A percentile compares a stretch with the other conserved stretches of the same genome.
Evolutionary conservation across 2,797 vertebrate species (phyloP).

Genomic region (Dallia pectoralis): DNA sequence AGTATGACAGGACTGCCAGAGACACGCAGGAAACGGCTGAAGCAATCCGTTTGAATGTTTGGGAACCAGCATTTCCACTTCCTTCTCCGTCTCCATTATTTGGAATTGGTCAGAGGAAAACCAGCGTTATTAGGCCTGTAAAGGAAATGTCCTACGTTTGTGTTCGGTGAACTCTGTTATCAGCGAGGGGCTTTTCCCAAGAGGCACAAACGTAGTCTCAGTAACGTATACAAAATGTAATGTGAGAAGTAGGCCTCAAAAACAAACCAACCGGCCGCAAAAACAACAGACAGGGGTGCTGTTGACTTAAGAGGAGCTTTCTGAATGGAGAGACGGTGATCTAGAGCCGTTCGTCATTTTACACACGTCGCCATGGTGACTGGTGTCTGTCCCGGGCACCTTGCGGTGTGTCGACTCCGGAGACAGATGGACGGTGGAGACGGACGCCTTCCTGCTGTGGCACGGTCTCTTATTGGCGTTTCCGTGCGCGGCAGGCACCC

Average conservation of each 20-base stretch:
- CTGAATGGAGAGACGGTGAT: slow-evolving; percentile 27
- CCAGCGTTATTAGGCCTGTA: slow-evolving; percentile 58
- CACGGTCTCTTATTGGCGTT: too few relatives aligned
- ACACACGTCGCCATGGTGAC: too few relatives aligned
- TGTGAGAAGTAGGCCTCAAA: background rate
- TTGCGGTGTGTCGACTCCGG: too few relatives aligned
- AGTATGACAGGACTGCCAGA: slow-evolving; percentile 67
- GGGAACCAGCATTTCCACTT: slow-evolving; percentile 70
- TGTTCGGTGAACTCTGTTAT: slow-evolving; percentile 33
- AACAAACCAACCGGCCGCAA: background rate
- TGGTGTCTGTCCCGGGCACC: too few relatives aligned
- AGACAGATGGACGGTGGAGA: too few relatives aligned
- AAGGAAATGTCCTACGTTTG: slow-evolving; percentile 59
- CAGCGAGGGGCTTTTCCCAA: slow-evolving; percentile 1
- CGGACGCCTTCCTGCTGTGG: too few relatives aligned
- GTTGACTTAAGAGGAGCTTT: slow-evolving; percentile 26
- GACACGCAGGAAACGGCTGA: slow-evolving; percentile 65
- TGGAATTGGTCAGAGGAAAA: slow-evolving; percentile 52
- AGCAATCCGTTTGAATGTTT: slow-evolving; percentile 73
- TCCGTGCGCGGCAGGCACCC: too few relatives aligned
- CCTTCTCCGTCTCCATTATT: slow-evolving; percentile 61
- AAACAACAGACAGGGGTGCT: too few relatives aligned
- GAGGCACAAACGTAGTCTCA: too few relatives aligned
- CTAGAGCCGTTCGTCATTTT: too few relatives aligned
- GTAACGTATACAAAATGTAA: too few relatives aligned